Conservation (phyloP, 2,797 vertebrate genomes). For the Paratrypauchen microcephalus region DNA sequence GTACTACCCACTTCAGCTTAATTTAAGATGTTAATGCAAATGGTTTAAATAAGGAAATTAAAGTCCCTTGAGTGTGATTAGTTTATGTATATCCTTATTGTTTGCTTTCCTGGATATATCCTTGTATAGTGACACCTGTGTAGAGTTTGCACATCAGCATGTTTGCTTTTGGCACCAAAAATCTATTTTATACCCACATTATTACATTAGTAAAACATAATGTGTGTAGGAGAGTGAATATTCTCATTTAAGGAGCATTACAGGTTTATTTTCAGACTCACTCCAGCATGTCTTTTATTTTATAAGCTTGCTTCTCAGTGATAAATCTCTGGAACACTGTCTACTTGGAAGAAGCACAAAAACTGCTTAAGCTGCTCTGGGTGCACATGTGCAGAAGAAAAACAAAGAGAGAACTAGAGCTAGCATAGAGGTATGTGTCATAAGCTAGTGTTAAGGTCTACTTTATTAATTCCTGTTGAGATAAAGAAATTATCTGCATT, state of each 20-base stretch:
- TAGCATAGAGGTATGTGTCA: slow-evolving; percentile 2
- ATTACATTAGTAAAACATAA: slow-evolving; percentile 49
- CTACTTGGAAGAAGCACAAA: slow-evolving; percentile 56
- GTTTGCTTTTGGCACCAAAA: slow-evolving; percentile 43
- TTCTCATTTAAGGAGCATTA: slow-evolving; percentile 33
- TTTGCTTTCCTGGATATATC: no score
- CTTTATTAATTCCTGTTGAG: background rate
- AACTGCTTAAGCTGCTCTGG: slow-evolving; percentile 40
- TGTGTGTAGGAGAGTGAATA: slow-evolving; percentile 53
- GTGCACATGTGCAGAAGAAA: slow-evolving; percentile 42
- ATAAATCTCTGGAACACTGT: slow-evolving; percentile 62
- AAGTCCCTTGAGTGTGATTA: no score
- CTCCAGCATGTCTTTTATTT: slow-evolving; percentile 39
- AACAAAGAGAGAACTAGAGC: background rate
- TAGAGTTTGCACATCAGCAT: slow-evolving; percentile 63
- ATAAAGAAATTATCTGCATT: background rate
- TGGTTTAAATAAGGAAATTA: no score
- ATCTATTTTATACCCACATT: slow-evolving; percentile 14
- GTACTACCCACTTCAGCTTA: no score
- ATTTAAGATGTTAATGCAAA: no score
- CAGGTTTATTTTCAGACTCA: slow-evolving; percentile 55
- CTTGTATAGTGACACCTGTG: slow-evolving; percentile 25
- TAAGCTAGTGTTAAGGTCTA: background rate
- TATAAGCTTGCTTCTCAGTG: slow-evolving; percentile 38
- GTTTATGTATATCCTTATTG: no score